Evolutionary conservation across 30 jellyfish, hydroid and myxozoan species (phyloP), one percentile per base, ranked within the genome.

Genomic region (Hydra vulgaris): DNA sequence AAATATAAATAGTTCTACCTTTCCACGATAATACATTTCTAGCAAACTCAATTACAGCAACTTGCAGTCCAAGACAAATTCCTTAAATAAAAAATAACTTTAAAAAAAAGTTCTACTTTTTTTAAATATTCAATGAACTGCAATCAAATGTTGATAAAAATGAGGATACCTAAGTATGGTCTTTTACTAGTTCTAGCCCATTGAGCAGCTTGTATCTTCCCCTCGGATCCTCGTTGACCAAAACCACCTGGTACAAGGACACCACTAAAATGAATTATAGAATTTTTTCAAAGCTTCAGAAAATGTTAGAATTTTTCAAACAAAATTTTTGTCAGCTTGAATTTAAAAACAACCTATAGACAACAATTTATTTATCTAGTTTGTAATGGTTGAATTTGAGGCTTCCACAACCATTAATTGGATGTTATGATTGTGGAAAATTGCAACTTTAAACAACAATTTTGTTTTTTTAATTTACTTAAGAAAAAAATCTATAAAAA

Each of bases 201-300:
- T 61, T 83, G 85, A 23, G 95, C 96, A 8, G 99, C 97, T 26
- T 83, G 71, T 15, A 88, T 78, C 83, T 88, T 94, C 0, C 99
- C 99, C 79, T 94, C 99, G 0, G 95, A 69, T 66, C 99, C 99
- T 26, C 99, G 79, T 25, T 88, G 78, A 25, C 97, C 99, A 61
- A 94, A 94, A 8, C 99, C 99, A n/a, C 99, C 99, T 18, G 99
- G 99, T 25, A 94, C 95, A 19, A 94, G 92, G 20, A 94, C 77
- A n/a, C 99, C 99, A 79, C 97, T 88, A 27, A 76, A 82, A 40
- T 12, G 61, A 3, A 40, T 5, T 3, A 40, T 12, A 40, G 12
- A 40, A 5, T 40, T 40, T 40, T 40, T n/a, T n/a, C n/a, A n/a
- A n/a, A n/a, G n/a, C n/a, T n/a, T n/a, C n/a, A n/a, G n/a, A 79